phyloP scores from a whole-genome alignment of 2,888 invertebrate species.

The Tupiocoris notatus region DNA sequence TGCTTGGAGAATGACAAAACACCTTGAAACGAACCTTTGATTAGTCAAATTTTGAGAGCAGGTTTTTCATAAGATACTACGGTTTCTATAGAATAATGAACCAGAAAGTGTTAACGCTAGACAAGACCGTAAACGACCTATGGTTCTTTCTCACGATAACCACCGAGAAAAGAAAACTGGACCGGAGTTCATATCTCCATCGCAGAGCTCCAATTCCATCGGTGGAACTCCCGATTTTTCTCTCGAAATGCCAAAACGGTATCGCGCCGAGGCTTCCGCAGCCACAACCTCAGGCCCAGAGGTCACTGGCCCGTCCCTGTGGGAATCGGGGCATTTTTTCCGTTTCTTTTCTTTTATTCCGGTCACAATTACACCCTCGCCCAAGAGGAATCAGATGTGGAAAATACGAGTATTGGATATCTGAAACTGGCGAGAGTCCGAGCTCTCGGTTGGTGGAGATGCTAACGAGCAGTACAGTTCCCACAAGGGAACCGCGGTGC shows the following conservation, averaged over 20 bases:
- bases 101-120: too few relatives aligned
- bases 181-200: not conserved
- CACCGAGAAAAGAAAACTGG: too few relatives aligned
- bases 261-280: not conserved
- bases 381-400: not conserved
- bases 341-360: not conserved
- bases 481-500: too few relatives aligned
- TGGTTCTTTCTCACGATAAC: too few relatives aligned
- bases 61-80: too few relatives aligned
- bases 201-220: not conserved
- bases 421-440: not conserved
- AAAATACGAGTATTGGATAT: slow-evolving; percentile 5
- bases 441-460: not conserved
- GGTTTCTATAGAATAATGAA: too few relatives aligned
- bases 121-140: too few relatives aligned
- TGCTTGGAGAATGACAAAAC: too few relatives aligned
- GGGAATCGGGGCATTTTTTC: slow-evolving; percentile 31
- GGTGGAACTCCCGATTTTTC: not conserved
- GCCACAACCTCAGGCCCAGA: not conserved
- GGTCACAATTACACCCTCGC: slow-evolving; percentile 37
- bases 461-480: slow-evolving; percentile 1
- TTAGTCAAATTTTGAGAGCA: too few relatives aligned
- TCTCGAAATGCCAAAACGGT: not conserved
- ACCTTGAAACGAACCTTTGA: too few relatives aligned
- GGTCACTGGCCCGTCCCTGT: slow-evolving; percentile 29